Evolutionary conservation across 1,140 invertebrate genomes (phyloP).

Genomic region (Zaprionus ghesquierei): DNA sequence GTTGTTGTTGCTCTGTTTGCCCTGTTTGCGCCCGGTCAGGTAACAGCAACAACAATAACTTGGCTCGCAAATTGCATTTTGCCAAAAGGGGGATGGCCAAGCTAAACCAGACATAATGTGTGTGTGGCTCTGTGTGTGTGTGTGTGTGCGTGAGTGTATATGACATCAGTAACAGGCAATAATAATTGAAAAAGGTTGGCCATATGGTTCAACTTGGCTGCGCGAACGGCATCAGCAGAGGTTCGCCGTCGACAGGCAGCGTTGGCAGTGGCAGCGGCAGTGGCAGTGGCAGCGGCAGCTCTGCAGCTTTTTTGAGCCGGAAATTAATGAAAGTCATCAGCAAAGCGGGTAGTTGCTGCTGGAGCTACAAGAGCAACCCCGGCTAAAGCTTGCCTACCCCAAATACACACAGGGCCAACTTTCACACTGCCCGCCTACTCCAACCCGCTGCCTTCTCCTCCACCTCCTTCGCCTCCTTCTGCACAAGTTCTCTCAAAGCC

Average conservation of each 20-base stretch:
- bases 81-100: not conserved
- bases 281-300: not conserved
- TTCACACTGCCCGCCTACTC: not conserved
- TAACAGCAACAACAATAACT: not conserved
- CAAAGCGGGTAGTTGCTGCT: slow-evolving; percentile 17
- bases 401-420: not conserved
- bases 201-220: slow-evolving; percentile 20
- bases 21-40: not conserved
- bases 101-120: not conserved
- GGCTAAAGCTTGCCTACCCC: slow-evolving; percentile 17
- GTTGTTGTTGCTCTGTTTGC: not conserved
- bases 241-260: not conserved
- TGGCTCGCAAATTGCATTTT: not conserved
- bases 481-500: not conserved
- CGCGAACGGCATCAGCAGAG: not conserved
- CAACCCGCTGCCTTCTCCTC: not conserved
- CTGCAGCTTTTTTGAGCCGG: slow-evolving; percentile 14
- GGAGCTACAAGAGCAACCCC: slow-evolving; percentile 14
- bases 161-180: not conserved
- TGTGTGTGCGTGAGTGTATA: not conserved
- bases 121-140: not conserved
- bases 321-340: slow-evolving; percentile 43
- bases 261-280: not conserved
- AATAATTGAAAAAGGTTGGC: slow-evolving; percentile 10
- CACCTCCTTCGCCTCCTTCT: not conserved